Percentiles rank a stretch among this genome's conserved stretches.
phyloP scores from a whole-genome alignment of 2,888 invertebrate species.

The Rotaria sp. region DNA sequence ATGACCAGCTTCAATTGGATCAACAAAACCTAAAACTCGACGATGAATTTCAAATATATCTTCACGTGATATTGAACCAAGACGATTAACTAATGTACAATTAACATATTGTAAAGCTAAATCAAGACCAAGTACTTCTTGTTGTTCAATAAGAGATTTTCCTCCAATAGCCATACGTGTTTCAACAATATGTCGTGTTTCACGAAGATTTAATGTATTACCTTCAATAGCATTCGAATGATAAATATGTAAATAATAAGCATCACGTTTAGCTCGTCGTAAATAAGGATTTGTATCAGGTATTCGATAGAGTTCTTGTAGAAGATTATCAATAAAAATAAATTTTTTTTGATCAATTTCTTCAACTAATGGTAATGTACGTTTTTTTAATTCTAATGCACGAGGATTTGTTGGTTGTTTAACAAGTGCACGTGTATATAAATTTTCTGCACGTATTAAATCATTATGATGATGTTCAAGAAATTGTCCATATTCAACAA shows the following conservation, averaged over 20 bases:
- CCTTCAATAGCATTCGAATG: constrained; percentile 95
- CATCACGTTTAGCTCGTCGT: constrained; percentile 80
- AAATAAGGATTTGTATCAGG: constrained; percentile 73
- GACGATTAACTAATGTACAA: constrained; percentile 57
- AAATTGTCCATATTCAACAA: constrained; percentile 85
- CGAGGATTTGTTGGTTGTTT: constrained; percentile 53
- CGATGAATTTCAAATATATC: constrained; percentile 86
- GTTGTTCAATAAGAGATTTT: constrained; percentile 89
- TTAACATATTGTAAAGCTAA: constrained; percentile 84
- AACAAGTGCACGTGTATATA: constrained; percentile 73
- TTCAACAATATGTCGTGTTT: constrained; percentile 82
- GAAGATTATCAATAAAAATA: constrained; percentile 47
- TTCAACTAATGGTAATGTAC: constrained; percentile 76
- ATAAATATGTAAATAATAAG: constrained; percentile 85
- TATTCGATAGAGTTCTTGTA: constrained; percentile 65
- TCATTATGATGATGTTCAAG: constrained; percentile 76
- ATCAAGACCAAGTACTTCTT: constrained; percentile 82
- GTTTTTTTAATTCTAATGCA: constrained; percentile 64
- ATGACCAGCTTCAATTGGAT: constrained; percentile 77
- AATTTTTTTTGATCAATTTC: constrained; percentile 75
- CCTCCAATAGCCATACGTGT: constrained; percentile 72
- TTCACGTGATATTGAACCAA: constrained; percentile 63
- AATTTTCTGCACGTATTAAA: constrained; percentile 75
- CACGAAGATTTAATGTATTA: constrained; percentile 81
- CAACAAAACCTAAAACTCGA: constrained; percentile 84